These are phyloP conservation scores for Gymnarchus niloticus DNA, from an alignment of 2,113 vertebrate species.

Conservation along the genomic window DNA sequence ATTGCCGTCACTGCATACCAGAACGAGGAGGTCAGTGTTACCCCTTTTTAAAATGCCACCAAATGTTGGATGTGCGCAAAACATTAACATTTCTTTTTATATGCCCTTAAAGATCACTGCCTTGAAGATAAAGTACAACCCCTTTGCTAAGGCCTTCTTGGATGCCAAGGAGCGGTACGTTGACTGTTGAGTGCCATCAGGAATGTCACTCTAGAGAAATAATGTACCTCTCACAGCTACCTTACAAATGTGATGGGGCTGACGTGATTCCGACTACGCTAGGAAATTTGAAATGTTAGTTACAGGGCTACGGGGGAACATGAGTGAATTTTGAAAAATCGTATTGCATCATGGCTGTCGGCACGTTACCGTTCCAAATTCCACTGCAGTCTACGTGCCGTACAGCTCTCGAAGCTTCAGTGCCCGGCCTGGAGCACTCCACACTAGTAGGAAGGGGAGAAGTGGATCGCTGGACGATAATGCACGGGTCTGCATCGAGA, in stretches of 20 bases:
- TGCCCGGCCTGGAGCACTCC: background rate
- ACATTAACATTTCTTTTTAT: background rate
- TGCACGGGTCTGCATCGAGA: too few species aligned
- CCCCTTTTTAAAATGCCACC: background rate
- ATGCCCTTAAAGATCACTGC: conserved; percentile 78
- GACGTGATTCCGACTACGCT: too few species aligned
- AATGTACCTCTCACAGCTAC: background rate
- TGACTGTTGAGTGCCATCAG: background rate
- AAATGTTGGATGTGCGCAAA: background rate
- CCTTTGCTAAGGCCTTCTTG: conserved; percentile 96
- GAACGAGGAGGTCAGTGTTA: conserved; percentile 77
- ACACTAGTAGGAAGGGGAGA: background rate
- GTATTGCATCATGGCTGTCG: background rate
- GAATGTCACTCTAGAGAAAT: background rate
- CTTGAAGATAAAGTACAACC: conserved; percentile 98
- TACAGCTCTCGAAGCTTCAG: background rate
- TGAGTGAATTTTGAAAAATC: background rate
- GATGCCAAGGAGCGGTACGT: conserved; percentile 91
- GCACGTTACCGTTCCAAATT: background rate
- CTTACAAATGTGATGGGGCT: too few species aligned
- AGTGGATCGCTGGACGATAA: background rate
- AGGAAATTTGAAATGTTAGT: background rate
- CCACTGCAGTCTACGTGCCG: background rate
- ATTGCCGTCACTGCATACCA: conserved; percentile 97
- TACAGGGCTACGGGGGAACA: background rate